phyloP scores from a whole-genome alignment of 2,888 invertebrate genomes.

The Protonemura montana region DNA sequence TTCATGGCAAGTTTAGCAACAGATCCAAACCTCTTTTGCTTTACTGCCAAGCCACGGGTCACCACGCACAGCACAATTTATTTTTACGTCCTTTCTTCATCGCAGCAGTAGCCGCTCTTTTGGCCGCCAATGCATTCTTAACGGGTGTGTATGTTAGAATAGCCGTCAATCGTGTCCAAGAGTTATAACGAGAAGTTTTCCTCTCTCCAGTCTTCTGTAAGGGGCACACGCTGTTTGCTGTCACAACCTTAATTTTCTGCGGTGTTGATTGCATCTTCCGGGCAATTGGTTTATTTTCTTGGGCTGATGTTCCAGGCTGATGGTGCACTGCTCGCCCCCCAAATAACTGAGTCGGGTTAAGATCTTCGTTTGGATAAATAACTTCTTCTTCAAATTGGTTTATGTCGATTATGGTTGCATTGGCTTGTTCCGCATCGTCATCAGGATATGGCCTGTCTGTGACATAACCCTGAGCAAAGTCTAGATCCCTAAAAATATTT shows the following conservation, averaged over 20 bases:
- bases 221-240: constrained; percentile 8
- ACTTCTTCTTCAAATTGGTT: not conserved
- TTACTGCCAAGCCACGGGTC: constrained; percentile 29
- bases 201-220: not conserved
- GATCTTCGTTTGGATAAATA: not conserved
- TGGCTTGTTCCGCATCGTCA: not conserved
- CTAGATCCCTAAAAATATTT: constrained; percentile 50
- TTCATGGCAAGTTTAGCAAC: not conserved
- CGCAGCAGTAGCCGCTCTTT: constrained; percentile 1
- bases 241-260: not conserved
- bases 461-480: constrained; percentile 43
- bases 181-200: constrained; percentile 27
- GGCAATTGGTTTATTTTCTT: not conserved
- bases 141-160: constrained; percentile 41
- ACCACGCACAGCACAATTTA: constrained; percentile 23
- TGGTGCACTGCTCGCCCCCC: constrained; percentile 3
- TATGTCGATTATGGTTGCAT: constrained; percentile 13
- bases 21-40: constrained; percentile 20
- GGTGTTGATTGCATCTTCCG: constrained; percentile 23
- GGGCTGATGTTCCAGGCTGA: not conserved
- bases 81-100: constrained; percentile 7
- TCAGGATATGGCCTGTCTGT: constrained; percentile 46
- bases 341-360: not conserved
- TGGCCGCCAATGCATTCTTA: constrained; percentile 36
- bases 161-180: not conserved